Evolutionary conservation across 2,888 invertebrate genomes (phyloP).

Genomic region (Drosophila gaucha): DNA sequence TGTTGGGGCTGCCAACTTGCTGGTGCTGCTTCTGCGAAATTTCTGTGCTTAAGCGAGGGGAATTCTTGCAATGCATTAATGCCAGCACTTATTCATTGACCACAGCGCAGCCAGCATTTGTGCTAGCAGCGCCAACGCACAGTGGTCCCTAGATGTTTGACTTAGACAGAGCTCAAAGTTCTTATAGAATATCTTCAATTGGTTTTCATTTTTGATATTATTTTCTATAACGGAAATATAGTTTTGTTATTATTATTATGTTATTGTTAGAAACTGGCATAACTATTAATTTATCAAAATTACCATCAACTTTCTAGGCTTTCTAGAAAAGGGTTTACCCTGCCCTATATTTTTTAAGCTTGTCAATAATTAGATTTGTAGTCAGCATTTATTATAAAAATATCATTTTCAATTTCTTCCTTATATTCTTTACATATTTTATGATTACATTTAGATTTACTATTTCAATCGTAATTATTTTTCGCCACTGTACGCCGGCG

Average conservation of each 20-base stretch:
- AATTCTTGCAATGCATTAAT: slow-evolving; percentile 66
- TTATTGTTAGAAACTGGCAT: no score
- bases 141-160: slow-evolving; percentile 2
- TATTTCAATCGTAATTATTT: slow-evolving; percentile 22
- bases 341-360: background rate
- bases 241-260: background rate
- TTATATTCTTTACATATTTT: background rate
- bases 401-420: background rate
- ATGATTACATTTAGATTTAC: slow-evolving; percentile 3
- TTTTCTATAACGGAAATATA: background rate
- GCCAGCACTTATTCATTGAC: slow-evolving; percentile 58
- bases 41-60: slow-evolving; percentile 49
- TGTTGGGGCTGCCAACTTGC: slow-evolving; percentile 57
- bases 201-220: background rate
- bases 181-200: no score
- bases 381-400: no score
- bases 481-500: slow-evolving; percentile 41
- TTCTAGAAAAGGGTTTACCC: no score
- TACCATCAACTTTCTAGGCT: no score
- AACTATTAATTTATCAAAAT: no score
- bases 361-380: background rate
- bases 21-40: slow-evolving; percentile 48
- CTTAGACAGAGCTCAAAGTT: background rate
- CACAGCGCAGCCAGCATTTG: slow-evolving; percentile 35
- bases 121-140: slow-evolving; percentile 18